Evolutionary conservation across 2,797 vertebrate species (phyloP).

Genomic region (Passerculus sandwichensis): DNA sequence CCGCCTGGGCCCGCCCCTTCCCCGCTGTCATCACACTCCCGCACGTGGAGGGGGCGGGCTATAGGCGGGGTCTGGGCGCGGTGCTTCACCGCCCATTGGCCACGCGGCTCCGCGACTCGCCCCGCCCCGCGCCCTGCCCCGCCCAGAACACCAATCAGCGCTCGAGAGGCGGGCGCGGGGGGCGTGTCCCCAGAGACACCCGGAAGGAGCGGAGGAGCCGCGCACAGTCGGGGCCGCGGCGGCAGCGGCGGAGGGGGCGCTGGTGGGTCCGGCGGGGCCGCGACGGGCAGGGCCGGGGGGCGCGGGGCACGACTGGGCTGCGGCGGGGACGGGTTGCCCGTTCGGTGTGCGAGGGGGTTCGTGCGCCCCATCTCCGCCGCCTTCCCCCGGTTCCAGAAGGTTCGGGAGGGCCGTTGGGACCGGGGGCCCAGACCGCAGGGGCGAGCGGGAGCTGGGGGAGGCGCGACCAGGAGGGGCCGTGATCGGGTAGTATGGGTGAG

Average conservation of each 20-base stretch:
- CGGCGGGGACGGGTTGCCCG: no score
- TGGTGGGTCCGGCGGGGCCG: slow-evolving; percentile 2
- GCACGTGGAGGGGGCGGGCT: slow-evolving; percentile 47
- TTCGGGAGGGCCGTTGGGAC: background rate
- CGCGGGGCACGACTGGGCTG: background rate
- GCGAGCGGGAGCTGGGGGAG: background rate
- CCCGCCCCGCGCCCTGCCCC: background rate
- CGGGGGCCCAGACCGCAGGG: background rate
- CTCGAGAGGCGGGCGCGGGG: background rate
- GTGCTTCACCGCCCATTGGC: background rate
- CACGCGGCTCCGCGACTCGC: accelerated
- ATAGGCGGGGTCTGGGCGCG: accelerated
- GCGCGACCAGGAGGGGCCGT: background rate
- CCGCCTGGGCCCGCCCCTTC: background rate
- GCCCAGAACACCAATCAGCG: background rate
- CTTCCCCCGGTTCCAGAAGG: background rate
- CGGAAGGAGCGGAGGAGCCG: slow-evolving; percentile 13
- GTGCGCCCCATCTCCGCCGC: background rate
- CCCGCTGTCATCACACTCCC: slow-evolving; percentile 57
- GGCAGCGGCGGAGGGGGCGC: background rate
- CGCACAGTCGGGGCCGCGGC: background rate
- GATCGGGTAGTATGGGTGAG: no score
- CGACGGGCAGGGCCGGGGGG: background rate
- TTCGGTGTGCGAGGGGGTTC: no score
- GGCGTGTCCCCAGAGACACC: background rate